Percentiles rank a stretch among this genome's conserved stretches.
These are phyloP conservation scores for Bombus huntii DNA, from an alignment of 1,140 invertebrate species.

Conservation along the genomic window DNA sequence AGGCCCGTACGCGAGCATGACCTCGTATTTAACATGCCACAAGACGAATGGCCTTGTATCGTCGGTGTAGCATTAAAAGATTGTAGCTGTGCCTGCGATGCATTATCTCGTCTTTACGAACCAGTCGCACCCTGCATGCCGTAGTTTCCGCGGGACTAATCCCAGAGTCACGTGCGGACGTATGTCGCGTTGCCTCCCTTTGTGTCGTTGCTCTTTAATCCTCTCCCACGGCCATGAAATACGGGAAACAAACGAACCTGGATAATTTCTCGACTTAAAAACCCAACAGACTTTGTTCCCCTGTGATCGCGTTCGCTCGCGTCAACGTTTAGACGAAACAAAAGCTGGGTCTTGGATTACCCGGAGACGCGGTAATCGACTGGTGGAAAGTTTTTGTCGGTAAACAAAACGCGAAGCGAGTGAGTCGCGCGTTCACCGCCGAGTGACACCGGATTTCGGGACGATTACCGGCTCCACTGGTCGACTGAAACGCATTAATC, in stretches of 20 bases:
- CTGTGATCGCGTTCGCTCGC: background rate
- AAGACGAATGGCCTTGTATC: constrained; percentile 40
- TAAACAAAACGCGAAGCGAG: background rate
- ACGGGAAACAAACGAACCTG: background rate
- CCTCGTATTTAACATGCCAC: constrained; percentile 20
- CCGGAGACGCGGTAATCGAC: background rate
- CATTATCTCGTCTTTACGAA: constrained; percentile 29
- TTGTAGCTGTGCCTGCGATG: constrained; percentile 21
- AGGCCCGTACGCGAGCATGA: constrained; percentile 27
- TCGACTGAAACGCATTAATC: constrained; percentile 71
- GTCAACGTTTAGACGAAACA: background rate
- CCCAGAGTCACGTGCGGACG: background rate
- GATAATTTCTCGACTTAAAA: background rate
- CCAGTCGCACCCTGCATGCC: constrained; percentile 27
- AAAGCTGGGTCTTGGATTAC: background rate
- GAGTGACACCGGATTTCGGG: constrained; percentile 45
- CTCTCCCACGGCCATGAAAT: background rate
- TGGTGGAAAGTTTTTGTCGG: background rate
- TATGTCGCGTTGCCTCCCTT: background rate
- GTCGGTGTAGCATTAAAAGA: constrained; percentile 34
- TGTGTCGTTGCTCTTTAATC: constrained; percentile 20
- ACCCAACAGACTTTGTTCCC: background rate
- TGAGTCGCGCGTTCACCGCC: no score
- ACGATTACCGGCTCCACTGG: constrained; percentile 54
- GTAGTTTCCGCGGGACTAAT: constrained; percentile 20